Conservation (phyloP, 2,888 invertebrate genomes). For the Stenoptilia bipunctidactyla region DNA sequence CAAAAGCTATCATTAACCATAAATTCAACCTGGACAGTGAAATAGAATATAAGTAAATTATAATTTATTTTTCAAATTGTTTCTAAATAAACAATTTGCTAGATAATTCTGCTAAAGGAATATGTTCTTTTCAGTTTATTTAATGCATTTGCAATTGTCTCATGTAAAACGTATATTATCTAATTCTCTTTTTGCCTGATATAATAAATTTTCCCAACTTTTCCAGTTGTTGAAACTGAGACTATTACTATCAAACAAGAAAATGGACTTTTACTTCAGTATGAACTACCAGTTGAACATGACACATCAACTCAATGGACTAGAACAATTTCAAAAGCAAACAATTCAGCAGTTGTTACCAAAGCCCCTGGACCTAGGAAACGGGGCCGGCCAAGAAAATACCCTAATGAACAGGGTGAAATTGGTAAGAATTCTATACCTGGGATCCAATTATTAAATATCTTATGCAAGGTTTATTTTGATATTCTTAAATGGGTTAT, state of each 20-base stretch:
- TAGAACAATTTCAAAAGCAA: slow-evolving; percentile 33
- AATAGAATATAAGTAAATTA: background rate
- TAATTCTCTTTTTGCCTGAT: too few species aligned
- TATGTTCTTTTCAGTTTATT: too few species aligned
- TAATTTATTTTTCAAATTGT: too few species aligned
- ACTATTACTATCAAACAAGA: slow-evolving; percentile 67
- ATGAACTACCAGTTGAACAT: slow-evolving; percentile 62
- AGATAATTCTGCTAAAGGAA: too few species aligned
- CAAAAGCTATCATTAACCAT: background rate
- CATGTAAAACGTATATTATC: too few species aligned
- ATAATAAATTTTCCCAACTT: too few species aligned
- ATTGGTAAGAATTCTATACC: slow-evolving; percentile 49
- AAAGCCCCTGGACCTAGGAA: slow-evolving; percentile 51
- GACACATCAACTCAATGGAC: slow-evolving; percentile 53
- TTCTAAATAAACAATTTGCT: too few species aligned
- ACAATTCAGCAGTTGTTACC: slow-evolving; percentile 34
- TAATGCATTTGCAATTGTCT: too few species aligned
- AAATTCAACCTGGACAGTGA: background rate
- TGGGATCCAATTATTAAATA: too few species aligned
- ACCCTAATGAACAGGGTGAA: slow-evolving; percentile 58
- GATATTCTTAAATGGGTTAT: too few species aligned
- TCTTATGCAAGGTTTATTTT: too few species aligned
- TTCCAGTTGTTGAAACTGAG: slow-evolving; percentile 45
- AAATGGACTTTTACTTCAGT: slow-evolving; percentile 58
- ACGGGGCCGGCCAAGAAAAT: slow-evolving; percentile 58